Evolutionary conservation across 2,888 invertebrate species (phyloP), one percentile per base, ranked within the genome.

Genomic region (Teinopalpus imperialis): DNA sequence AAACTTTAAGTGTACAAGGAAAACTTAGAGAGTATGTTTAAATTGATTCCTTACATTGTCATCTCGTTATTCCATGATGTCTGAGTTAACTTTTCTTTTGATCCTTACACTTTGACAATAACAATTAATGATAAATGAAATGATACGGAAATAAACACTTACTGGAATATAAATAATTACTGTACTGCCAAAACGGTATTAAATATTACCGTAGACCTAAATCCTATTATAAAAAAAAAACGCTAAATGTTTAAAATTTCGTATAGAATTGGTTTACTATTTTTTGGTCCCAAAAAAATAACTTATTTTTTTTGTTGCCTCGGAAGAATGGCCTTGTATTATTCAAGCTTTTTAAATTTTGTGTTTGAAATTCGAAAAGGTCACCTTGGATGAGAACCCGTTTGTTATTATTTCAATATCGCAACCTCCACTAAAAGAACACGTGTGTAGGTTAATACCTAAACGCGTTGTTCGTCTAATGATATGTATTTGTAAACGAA

Each of bases 31-130:
- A 8, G 23, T 36, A 36, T 23, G 24, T 24, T 16, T 8, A 24
- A 3, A 13, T 12, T 7, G 18, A 7, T 37, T 10, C 18, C 10
- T 37, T 18, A 37, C 37, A 12, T 16, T 29, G 24, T 42, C 32
- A 16, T 32, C 3, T 23, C 16, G 16, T 9, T 23, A 24, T 31
- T 31, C 37, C 24, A 10, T 12, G 37, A 9, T 21, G 29, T 23
- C 23, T 31, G 40, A 40, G 14, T 4, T 20, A 42, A 21, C 18
- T 27, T 27, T 6, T 10, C 6, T 27, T 23, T 12, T 43, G 21
- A 12, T 37, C 14, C 20, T 12, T 20, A 8, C 37, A 44, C 37
- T 14, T 37, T 44, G 31, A 44, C 44, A 43, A 43, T 43, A 43
- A 43, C 10, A 26, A 42, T 16, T 32, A 42, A 32, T 32, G 32